A percentile compares a stretch with the other conserved stretches of the same genome.
Conservation (phyloP, 1,140 invertebrate species). For the Drosophila funebris region DNA sequence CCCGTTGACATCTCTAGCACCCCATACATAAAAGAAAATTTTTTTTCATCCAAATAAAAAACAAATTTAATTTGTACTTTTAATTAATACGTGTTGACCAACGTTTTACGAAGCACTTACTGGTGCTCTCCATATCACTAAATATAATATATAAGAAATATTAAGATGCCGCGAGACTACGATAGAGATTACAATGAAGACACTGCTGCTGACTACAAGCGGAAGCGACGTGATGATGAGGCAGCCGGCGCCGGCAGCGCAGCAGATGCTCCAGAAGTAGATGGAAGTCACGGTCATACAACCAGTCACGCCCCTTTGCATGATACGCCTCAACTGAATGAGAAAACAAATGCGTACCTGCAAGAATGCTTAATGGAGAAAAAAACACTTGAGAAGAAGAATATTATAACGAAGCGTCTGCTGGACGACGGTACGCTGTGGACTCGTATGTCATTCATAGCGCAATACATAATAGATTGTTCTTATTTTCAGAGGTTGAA, state of each 20-base stretch:
- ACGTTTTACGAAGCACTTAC: constrained; percentile 4
- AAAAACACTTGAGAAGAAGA: constrained; percentile 76
- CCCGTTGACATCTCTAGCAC: constrained; percentile 12
- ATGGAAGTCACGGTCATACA: constrained; percentile 60
- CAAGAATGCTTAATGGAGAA: constrained; percentile 78
- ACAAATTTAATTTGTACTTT: constrained; percentile 34
- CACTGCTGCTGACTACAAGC: constrained; percentile 76
- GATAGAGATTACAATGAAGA: constrained; percentile 81
- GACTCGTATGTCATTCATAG: constrained; percentile 7
- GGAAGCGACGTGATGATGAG: constrained; percentile 77
- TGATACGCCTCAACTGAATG: constrained; percentile 76
- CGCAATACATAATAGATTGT: neutral
- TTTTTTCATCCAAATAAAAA: constrained; percentile 16
- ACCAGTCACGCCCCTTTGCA: constrained; percentile 61
- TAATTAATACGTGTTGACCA: constrained; percentile 12
- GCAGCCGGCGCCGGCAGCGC: constrained; percentile 56
- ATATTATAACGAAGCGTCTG: constrained; percentile 74
- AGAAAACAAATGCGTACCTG: constrained; percentile 77
- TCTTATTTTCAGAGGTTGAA: constrained; percentile 86
- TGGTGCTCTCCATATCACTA: neutral
- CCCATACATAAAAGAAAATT: constrained; percentile 51
- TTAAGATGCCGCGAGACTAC: constrained; percentile 77
- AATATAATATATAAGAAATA: neutral
- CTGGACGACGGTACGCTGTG: constrained; percentile 61
- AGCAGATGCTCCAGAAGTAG: constrained; percentile 61